These are phyloP conservation scores for Semotilus atromaculatus DNA, from an alignment of 2,797 vertebrate species.

Conservation along the genomic window DNA sequence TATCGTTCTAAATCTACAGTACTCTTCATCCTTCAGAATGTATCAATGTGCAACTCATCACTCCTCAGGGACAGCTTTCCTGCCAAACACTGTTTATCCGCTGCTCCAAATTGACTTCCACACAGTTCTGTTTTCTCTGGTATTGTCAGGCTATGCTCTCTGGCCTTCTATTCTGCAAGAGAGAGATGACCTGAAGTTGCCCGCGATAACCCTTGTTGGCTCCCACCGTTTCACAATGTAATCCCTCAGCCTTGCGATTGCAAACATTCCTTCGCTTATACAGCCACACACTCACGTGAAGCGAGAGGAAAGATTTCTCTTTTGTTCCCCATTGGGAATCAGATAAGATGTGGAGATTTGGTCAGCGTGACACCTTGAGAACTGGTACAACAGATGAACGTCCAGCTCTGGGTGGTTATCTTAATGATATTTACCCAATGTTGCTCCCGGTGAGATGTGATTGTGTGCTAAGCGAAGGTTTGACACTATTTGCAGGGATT, in stretches of 20 bases:
- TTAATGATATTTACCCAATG: slow-evolving; percentile 45
- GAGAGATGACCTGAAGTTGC: slow-evolving; percentile 50
- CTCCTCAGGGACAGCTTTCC: slow-evolving; percentile 44
- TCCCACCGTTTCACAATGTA: slow-evolving; percentile 48
- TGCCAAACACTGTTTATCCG: slow-evolving; percentile 43
- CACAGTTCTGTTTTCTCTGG: slow-evolving; percentile 43
- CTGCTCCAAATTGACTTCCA: slow-evolving; percentile 24
- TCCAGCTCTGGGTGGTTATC: slow-evolving; percentile 38
- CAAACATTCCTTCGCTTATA: slow-evolving; percentile 21
- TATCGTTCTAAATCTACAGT: slow-evolving; percentile 21
- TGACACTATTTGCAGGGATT: not conserved
- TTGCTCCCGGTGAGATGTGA: not conserved
- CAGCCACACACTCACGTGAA: slow-evolving; percentile 48
- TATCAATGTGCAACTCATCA: slow-evolving; percentile 48
- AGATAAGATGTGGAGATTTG: slow-evolving; percentile 58
- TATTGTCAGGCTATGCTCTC: slow-evolving; percentile 44
- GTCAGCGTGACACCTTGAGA: slow-evolving; percentile 39
- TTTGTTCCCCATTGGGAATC: slow-evolving; percentile 31
- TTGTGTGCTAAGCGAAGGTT: not conserved
- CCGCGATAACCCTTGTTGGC: slow-evolving; percentile 53
- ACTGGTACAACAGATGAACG: slow-evolving; percentile 24
- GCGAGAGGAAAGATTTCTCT: slow-evolving; percentile 29
- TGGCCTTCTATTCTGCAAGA: slow-evolving; percentile 40
- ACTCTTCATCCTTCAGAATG: slow-evolving; percentile 50
- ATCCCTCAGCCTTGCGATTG: slow-evolving; percentile 49